phyloP scores from a whole-genome alignment of 37 sponge, comb jelly and placozoan species.

The Ephydatia muelleri region DNA sequence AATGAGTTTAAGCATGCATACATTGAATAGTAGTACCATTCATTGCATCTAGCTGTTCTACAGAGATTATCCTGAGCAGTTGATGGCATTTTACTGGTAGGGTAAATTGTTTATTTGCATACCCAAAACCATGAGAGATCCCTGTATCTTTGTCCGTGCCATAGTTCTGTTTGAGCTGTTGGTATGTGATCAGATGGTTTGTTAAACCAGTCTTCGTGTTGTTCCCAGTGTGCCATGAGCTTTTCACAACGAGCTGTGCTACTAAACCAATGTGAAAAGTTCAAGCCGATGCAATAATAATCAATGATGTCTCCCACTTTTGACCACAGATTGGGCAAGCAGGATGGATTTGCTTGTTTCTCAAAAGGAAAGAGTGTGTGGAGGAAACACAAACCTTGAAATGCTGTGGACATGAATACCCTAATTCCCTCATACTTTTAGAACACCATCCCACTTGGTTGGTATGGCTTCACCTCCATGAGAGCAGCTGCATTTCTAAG shows the following conservation, averaged over 20 bases:
- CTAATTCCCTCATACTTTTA: too few species aligned
- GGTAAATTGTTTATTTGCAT: background rate
- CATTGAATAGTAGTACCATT: background rate
- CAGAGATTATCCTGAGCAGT: background rate
- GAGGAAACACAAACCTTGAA: too few species aligned
- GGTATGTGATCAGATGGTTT: background rate
- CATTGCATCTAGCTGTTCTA: too few species aligned
- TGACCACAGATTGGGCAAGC: too few species aligned
- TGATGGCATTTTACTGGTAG: conserved; percentile 8
- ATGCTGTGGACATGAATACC: too few species aligned
- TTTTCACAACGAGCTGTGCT: background rate
- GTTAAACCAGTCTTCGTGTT: background rate
- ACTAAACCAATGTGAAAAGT: conserved; percentile 4
- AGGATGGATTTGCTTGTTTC: too few species aligned
- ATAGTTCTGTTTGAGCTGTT: background rate
- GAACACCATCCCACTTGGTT: background rate
- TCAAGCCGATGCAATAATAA: conserved; percentile 4
- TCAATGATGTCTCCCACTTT: background rate
- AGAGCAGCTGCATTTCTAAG: too few species aligned
- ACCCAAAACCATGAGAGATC: conserved; percentile 26
- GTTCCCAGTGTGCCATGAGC: conserved; percentile 10
- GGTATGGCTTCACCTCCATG: background rate
- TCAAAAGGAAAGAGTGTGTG: background rate
- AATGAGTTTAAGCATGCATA: background rate
- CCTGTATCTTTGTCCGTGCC: conserved; percentile 7